phyloP scores from a whole-genome alignment of 2,797 vertebrate genomes.

The Lacerta bilineata region DNA sequence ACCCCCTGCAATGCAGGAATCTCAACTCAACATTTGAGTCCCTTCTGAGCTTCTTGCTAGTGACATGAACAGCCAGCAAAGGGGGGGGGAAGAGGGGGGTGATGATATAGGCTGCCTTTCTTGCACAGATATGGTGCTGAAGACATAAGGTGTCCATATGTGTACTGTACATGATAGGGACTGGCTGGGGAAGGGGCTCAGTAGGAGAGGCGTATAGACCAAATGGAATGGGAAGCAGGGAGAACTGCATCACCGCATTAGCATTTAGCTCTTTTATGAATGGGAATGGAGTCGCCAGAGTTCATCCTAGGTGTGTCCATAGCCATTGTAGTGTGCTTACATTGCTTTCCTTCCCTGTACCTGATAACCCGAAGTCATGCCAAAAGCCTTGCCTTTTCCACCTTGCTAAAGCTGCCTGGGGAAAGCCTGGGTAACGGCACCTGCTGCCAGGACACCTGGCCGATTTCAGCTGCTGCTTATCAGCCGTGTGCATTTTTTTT shows the following conservation, averaged over 20 bases:
- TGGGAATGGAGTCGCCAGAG: not conserved
- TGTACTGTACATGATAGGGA: not conserved
- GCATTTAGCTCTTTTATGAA: not conserved
- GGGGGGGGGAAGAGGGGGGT: too few species aligned
- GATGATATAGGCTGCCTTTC: not conserved
- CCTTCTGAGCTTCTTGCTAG: not conserved
- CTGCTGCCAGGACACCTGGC: constrained; percentile 24
- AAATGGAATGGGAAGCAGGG: not conserved
- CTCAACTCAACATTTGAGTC: too few species aligned
- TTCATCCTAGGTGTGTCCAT: not conserved
- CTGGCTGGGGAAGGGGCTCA: not conserved
- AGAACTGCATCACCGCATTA: not conserved
- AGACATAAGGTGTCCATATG: not conserved
- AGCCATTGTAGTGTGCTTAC: not conserved
- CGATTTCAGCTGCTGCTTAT: constrained; percentile 39
- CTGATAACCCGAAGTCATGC: not conserved
- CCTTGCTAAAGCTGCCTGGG: not conserved
- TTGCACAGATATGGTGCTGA: not conserved
- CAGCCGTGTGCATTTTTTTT: not conserved
- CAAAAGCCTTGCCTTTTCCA: not conserved
- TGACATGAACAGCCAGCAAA: not conserved
- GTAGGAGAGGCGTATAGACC: not conserved
- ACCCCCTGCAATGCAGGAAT: too few species aligned
- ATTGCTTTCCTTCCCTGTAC: not conserved
- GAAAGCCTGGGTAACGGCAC: constrained; percentile 32